A percentile compares a stretch with the other conserved stretches of the same genome.
phyloP scores from a whole-genome alignment of 64 coral and sea anemone species.

The Actinia equina region DNA sequence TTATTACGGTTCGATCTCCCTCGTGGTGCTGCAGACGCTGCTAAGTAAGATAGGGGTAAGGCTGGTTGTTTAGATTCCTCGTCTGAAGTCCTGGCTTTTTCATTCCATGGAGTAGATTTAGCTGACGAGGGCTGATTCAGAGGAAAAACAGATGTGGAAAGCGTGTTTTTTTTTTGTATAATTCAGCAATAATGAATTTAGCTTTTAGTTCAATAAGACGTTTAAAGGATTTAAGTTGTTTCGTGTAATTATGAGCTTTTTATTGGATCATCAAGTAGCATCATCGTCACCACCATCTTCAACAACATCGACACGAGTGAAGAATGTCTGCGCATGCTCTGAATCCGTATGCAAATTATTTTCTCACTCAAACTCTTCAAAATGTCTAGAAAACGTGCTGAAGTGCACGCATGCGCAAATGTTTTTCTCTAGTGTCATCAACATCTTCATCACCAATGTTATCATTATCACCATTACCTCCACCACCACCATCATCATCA shows the following conservation, averaged over 20 bases:
- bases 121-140: not conserved
- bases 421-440: no score
- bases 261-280: no score
- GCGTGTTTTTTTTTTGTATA: not conserved
- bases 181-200: not conserved
- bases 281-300: no score
- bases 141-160: not conserved
- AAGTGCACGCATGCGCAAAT: no score
- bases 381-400: no score
- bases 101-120: not conserved
- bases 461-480: no score
- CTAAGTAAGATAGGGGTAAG: conserved; percentile 1
- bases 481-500: no score
- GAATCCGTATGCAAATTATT: no score
- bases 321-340: no score
- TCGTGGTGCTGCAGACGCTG: not conserved
- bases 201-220: not conserved
- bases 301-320: no score
- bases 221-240: not conserved
- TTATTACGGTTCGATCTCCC: conserved; percentile 3
- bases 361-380: no score
- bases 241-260: not conserved
- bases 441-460: no score
- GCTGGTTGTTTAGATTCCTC: not conserved
- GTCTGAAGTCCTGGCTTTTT: not conserved